A percentile compares a stretch with the other conserved stretches of the same genome.
phyloP scores from a whole-genome alignment of 1,140 invertebrate species.

The Pachypeltis micranthus region DNA sequence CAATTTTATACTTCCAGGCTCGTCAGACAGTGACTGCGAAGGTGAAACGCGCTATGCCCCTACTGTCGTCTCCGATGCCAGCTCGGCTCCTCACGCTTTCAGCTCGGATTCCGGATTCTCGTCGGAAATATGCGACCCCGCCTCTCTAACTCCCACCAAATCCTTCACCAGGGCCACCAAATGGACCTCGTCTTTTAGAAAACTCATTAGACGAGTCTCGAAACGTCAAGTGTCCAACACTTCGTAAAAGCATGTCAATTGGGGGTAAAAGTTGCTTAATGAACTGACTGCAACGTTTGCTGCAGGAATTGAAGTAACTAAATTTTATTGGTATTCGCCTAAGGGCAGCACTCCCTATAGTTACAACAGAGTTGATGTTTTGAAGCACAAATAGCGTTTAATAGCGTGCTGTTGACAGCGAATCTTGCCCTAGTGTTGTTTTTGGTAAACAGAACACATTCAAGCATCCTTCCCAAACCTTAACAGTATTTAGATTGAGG shows the following conservation, averaged over 20 bases:
- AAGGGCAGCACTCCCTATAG: not conserved
- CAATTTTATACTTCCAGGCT: not conserved
- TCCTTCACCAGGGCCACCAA: slow-evolving; percentile 35
- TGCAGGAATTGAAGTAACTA: not conserved
- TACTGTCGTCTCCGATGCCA: slow-evolving; percentile 13
- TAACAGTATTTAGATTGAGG: too few species aligned
- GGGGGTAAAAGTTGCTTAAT: not conserved
- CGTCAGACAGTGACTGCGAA: slow-evolving; percentile 13
- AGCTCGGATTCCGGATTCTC: slow-evolving; percentile 42
- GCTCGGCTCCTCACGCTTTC: slow-evolving; percentile 32
- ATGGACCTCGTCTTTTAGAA: slow-evolving; percentile 44
- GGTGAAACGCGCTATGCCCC: slow-evolving; percentile 20
- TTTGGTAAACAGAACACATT: too few species aligned
- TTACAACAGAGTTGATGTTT: not conserved
- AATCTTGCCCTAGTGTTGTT: too few species aligned
- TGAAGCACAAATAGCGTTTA: too few species aligned
- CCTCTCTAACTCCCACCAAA: slow-evolving; percentile 26
- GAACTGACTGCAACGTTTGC: not conserved
- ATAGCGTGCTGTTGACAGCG: too few species aligned
- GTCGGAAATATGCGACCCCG: slow-evolving; percentile 28
- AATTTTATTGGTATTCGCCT: not conserved
- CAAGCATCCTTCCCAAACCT: too few species aligned
- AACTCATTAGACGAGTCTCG: slow-evolving; percentile 39
- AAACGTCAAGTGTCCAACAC: slow-evolving; percentile 22
- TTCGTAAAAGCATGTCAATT: slow-evolving; percentile 5